Conservation (phyloP, 2,113 vertebrate genomes). For the Spea bombifrons region DNA sequence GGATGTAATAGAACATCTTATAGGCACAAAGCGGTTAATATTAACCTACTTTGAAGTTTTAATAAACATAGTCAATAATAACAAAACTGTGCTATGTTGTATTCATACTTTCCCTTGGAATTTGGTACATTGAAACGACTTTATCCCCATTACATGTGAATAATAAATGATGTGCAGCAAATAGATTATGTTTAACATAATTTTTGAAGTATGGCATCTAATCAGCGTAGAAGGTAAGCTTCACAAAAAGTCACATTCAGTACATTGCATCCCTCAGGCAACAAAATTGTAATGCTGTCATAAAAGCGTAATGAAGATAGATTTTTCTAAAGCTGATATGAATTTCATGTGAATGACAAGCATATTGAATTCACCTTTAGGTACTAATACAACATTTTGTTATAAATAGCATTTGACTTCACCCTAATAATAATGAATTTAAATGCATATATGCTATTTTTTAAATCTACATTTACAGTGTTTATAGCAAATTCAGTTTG, state of each 20-base stretch:
- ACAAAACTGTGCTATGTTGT: no score
- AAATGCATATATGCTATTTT: constrained; percentile 19
- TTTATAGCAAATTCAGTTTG: constrained; percentile 17
- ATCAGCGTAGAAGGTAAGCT: constrained; percentile 42
- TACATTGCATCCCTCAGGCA: constrained; percentile 44
- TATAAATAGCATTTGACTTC: constrained; percentile 44
- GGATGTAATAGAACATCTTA: no score
- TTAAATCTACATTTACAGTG: neutral
- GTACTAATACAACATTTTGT: constrained; percentile 46
- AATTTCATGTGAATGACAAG: constrained; percentile 48
- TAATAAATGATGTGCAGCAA: constrained; percentile 15
- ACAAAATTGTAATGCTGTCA: constrained; percentile 37
- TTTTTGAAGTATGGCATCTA: constrained; percentile 30
- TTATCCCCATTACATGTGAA: constrained; percentile 12
- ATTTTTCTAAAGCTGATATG: constrained; percentile 44
- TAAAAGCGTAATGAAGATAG: constrained; percentile 44
- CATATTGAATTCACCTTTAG: constrained; percentile 42
- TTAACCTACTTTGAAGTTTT: no score
- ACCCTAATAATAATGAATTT: constrained; percentile 34
- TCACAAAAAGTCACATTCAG: constrained; percentile 44
- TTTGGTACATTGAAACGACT: constrained; percentile 8
- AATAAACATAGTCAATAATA: no score
- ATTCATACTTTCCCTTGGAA: neutral
- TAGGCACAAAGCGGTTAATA: no score
- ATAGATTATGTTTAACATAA: constrained; percentile 7